Conservation (phyloP, 2,888 invertebrate species). For the Synergus laeviventris region DNA sequence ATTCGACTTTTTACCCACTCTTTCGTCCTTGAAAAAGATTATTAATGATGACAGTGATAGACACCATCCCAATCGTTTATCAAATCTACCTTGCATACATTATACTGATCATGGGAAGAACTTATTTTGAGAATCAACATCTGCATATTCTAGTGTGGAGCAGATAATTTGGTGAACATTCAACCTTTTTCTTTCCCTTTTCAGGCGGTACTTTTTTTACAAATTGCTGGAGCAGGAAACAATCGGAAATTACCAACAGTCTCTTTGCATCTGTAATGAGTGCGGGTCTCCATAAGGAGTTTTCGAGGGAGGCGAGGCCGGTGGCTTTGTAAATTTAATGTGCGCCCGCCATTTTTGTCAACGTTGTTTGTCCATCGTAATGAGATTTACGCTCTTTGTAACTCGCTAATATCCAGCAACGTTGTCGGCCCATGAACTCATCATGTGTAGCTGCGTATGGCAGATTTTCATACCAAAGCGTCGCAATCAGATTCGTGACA, state of each 20-base stretch:
- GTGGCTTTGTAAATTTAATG: conserved; percentile 66
- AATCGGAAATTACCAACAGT: conserved; percentile 61
- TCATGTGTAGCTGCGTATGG: conserved; percentile 51
- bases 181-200: neutral
- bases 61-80: neutral
- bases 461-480: conserved; percentile 54
- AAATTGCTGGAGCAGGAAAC: conserved; percentile 50
- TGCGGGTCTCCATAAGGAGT: conserved; percentile 59
- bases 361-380: conserved; percentile 64
- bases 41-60: conserved; percentile 33
- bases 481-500: conserved; percentile 50
- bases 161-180: neutral
- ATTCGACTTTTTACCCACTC: conserved; percentile 19
- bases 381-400: conserved; percentile 53
- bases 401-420: conserved; percentile 48
- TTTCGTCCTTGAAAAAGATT: conserved; percentile 20
- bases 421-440: neutral
- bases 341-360: conserved; percentile 66
- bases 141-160: too few relatives aligned
- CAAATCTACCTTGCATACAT: neutral
- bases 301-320: conserved; percentile 52
- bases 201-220: conserved; percentile 8
- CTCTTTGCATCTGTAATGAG: conserved; percentile 63
- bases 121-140: neutral
- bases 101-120: neutral